Base-by-base conservation (phyloP, 2,888 invertebrate species). In the Dasypolia templi region DNA sequence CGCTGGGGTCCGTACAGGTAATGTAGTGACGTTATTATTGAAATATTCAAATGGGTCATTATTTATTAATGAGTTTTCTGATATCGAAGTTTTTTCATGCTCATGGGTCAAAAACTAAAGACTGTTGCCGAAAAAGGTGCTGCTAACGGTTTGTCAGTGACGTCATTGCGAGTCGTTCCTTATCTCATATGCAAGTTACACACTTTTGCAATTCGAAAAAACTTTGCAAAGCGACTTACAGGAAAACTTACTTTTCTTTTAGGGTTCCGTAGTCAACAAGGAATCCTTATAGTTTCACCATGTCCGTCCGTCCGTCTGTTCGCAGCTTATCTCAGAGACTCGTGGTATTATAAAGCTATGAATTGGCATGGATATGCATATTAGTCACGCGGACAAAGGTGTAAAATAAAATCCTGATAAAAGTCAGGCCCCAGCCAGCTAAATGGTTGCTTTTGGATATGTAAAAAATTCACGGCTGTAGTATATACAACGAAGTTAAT, bases 11-110 rank as follows among this genome's bases (percentile, higher is more conserved):
- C 68, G 17, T n/a, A 55, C 26, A 82, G 67, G 77, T 84, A 80
- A 83, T 75, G 76, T 85, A 81, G 67, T 80, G 82, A 70, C 77
- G 76, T 75, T 75, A 79, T 85, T 84, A 84, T 78, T 75, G 71
- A 70, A 66, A 65, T 75, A 75, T 80, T 81, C 72, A 63, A 77
- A 79, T 77, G 64, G 19, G 58, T 70, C 42, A 61, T 72, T 74
- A 74, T 58, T n/a, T 67, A 59, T 62, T 75, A 68, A 79, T 81
- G 67, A 59, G 32, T 55, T 56, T 71, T 83, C 55, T 42, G 62
- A 3, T n/a, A 68, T 55, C 49, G 26, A 35, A 62, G 59, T n/a
- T 29, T 42, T 65, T 68, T 29, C 3, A 64, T 35, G 4, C 9
- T 65, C 11, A 51, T 14, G 12, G 17, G 22, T 26, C 17, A 26